A percentile compares a stretch with the other conserved stretches of the same genome.
phyloP scores from a whole-genome alignment of 2,888 invertebrate species.

The Neoascia interrupta region DNA sequence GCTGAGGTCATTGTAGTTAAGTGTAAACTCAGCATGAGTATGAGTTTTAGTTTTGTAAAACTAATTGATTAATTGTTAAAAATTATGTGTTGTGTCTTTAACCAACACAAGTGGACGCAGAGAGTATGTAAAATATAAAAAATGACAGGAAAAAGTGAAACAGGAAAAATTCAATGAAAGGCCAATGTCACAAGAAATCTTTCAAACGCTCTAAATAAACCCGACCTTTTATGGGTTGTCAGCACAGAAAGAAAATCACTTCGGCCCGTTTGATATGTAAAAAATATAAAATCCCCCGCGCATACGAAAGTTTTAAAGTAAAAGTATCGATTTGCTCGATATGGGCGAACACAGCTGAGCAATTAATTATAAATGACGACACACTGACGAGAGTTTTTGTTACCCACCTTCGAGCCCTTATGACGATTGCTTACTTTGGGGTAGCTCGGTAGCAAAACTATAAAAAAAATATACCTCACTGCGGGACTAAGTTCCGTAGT shows the following conservation, averaged over 20 bases:
- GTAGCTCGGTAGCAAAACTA: conserved; percentile 30
- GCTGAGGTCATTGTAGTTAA: conserved; percentile 32
- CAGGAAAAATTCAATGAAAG: conserved; percentile 2
- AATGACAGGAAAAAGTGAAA: not conserved
- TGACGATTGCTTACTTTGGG: conserved; percentile 51
- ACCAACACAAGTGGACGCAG: too few species aligned
- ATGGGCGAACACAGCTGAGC: conserved; percentile 48
- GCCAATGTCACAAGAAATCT: conserved; percentile 3
- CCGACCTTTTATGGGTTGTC: too few species aligned
- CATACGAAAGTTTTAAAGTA: conserved; percentile 39
- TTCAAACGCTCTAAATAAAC: too few species aligned
- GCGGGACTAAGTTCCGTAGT: not conserved
- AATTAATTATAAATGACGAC: conserved; percentile 68
- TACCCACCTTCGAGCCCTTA: conserved; percentile 20
- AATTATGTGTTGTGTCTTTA: not conserved
- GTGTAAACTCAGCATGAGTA: not conserved
- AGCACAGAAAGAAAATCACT: too few species aligned
- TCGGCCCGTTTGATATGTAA: not conserved
- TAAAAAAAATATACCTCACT: conserved; percentile 13
- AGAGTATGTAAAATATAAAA: not conserved
- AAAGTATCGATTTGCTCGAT: conserved; percentile 58
- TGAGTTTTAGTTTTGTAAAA: too few species aligned
- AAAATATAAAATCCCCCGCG: conserved; percentile 16
- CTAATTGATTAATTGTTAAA: conserved; percentile 51
- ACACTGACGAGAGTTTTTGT: conserved; percentile 39